Evolutionary conservation across 1,140 invertebrate genomes (phyloP).

Genomic region (Sipha flava): DNA sequence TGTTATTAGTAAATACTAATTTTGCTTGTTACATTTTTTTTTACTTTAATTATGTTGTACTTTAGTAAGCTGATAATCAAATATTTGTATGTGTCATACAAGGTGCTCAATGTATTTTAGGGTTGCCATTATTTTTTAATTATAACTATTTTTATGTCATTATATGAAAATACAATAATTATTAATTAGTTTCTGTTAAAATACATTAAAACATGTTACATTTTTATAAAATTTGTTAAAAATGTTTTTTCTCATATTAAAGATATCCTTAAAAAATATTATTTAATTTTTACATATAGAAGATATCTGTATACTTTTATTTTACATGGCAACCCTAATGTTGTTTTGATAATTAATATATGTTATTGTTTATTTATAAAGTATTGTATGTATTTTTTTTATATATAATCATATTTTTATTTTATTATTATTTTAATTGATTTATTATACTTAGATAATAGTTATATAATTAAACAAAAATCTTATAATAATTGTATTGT

Average conservation of each 20-base stretch:
- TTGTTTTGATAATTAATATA: background rate
- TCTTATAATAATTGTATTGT: background rate
- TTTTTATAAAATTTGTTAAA: too few relatives aligned
- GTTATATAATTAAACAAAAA: background rate
- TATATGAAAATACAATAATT: background rate
- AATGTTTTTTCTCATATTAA: too few relatives aligned
- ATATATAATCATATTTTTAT: background rate
- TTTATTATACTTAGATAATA: background rate
- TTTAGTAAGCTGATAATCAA: conserved; percentile 22
- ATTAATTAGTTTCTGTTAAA: background rate
- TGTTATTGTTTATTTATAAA: background rate
- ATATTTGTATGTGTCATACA: conserved; percentile 18
- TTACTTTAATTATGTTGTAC: conserved; percentile 1
- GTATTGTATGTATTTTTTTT: background rate
- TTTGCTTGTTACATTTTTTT: background rate
- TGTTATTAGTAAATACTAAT: conserved; percentile 18
- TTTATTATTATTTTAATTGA: background rate
- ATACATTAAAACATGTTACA: too few relatives aligned
- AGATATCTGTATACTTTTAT: too few relatives aligned
- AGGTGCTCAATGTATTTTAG: conserved; percentile 17
- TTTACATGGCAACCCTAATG: background rate
- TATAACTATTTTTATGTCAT: background rate
- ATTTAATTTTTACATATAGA: background rate
- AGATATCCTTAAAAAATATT: too few relatives aligned
- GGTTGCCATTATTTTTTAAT: background rate